These are phyloP conservation scores for Porphyrio hochstetteri DNA, from an alignment of 2,113 vertebrate genomes.

Conservation along the genomic window DNA sequence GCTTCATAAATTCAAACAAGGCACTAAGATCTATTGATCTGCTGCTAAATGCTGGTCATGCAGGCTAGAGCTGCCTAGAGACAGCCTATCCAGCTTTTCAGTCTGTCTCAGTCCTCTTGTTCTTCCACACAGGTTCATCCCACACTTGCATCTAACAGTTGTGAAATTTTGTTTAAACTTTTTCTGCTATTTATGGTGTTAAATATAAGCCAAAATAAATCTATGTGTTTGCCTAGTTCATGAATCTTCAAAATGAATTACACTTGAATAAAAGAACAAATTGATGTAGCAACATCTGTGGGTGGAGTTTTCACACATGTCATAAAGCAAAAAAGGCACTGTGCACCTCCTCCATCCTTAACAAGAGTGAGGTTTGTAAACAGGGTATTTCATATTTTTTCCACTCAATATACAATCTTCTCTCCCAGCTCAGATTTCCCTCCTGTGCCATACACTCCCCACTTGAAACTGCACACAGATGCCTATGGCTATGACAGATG, in stretches of 20 bases:
- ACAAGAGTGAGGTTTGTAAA: not conserved
- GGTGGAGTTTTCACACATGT: not conserved
- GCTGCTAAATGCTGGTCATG: not conserved
- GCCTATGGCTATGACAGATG: not conserved
- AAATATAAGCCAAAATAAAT: not conserved
- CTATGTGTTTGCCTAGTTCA: not conserved
- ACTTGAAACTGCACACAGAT: not conserved
- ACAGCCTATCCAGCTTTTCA: not conserved
- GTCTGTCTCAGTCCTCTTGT: not conserved
- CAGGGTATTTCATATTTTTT: not conserved
- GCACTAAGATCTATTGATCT: not conserved
- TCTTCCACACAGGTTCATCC: not conserved
- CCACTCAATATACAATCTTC: not conserved
- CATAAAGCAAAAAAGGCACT: not conserved
- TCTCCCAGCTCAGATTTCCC: not conserved
- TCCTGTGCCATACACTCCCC: not conserved
- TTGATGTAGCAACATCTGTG: not conserved
- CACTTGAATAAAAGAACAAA: not conserved
- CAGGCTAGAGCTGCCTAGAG: not conserved
- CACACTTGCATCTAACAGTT: not conserved
- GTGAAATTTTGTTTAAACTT: not conserved
- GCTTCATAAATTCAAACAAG: not conserved
- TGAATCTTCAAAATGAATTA: not conserved
- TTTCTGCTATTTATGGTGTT: not conserved
- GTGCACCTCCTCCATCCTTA: not conserved